Conservation (phyloP, 2,797 vertebrate genomes). For the Mionectes olivaceus region DNA sequence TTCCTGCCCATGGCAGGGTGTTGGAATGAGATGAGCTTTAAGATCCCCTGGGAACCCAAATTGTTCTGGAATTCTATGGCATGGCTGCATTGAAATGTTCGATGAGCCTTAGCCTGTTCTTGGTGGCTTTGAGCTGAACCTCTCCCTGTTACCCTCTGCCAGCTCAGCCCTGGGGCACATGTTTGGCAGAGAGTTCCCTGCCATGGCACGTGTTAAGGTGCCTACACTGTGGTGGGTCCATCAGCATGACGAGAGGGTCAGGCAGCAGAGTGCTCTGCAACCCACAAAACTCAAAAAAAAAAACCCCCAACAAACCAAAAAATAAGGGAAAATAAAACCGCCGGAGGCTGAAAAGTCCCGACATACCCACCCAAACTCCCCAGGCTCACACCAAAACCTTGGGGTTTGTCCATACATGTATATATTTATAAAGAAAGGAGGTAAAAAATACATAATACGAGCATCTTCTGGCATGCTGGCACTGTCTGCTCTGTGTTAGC, state of each 20-base stretch:
- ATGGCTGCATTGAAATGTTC: not conserved
- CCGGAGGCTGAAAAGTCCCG: not conserved
- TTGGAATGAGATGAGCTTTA: accelerated
- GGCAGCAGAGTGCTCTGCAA: not conserved
- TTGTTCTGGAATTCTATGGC: no score
- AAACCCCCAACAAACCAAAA: not conserved
- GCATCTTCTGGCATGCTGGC: not conserved
- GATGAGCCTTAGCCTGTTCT: not conserved
- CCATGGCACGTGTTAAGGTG: accelerated
- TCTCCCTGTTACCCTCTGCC: not conserved
- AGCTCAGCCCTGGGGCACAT: accelerated
- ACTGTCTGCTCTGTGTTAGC: not conserved
- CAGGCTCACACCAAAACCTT: not conserved
- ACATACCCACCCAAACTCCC: not conserved
- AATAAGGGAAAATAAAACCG: not conserved
- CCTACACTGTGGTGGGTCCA: not conserved
- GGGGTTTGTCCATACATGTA: not conserved
- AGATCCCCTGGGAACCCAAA: not conserved
- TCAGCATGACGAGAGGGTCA: accelerated
- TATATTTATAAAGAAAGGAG: not conserved
- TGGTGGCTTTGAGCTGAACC: not conserved
- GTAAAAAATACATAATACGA: accelerated
- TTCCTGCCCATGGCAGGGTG: not conserved
- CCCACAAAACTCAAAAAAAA: not conserved
- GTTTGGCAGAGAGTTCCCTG: not conserved